Evolutionary conservation across 1,140 invertebrate species (phyloP).

Genomic region (Eufriesea mexicana): DNA sequence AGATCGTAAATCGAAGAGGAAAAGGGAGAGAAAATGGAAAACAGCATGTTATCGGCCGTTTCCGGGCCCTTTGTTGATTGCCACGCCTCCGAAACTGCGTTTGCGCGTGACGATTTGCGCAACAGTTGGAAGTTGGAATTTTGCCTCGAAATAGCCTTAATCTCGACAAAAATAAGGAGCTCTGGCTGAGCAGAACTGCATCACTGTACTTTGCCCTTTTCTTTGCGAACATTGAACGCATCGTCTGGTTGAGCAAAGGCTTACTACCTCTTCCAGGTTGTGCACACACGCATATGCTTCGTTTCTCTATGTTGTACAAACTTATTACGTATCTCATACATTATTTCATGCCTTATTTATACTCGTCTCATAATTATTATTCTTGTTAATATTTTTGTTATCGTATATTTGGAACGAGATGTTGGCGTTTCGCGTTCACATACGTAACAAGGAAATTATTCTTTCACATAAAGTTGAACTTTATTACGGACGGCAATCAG

Average conservation of each 20-base stretch:
- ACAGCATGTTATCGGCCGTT: slow-evolving; percentile 63
- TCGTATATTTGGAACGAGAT: not conserved
- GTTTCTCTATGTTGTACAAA: not conserved
- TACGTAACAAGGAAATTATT: slow-evolving; percentile 32
- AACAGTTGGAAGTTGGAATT: slow-evolving; percentile 74
- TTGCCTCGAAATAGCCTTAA: slow-evolving; percentile 59
- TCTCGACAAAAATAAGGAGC: slow-evolving; percentile 53
- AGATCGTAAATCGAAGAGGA: slow-evolving; percentile 39
- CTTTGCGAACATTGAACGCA: slow-evolving; percentile 9
- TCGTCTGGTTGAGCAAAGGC: not conserved
- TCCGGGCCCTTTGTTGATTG: slow-evolving; percentile 68
- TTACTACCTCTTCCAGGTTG: slow-evolving; percentile 1
- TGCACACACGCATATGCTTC: not conserved
- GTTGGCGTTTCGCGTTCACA: not conserved
- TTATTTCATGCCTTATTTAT: slow-evolving; percentile 13
- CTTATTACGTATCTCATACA: not conserved
- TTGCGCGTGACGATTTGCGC: slow-evolving; percentile 70
- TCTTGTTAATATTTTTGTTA: not conserved
- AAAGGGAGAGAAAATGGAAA: slow-evolving; percentile 56
- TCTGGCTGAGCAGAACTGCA: slow-evolving; percentile 21
- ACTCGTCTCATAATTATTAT: not conserved
- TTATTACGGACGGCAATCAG: slow-evolving; percentile 46
- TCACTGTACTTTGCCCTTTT: slow-evolving; percentile 27
- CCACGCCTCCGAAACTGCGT: slow-evolving; percentile 68
- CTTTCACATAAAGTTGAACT: slow-evolving; percentile 37